Evolutionary conservation across 1,140 invertebrate genomes (phyloP).

Genomic region (Pantala flavescens): DNA sequence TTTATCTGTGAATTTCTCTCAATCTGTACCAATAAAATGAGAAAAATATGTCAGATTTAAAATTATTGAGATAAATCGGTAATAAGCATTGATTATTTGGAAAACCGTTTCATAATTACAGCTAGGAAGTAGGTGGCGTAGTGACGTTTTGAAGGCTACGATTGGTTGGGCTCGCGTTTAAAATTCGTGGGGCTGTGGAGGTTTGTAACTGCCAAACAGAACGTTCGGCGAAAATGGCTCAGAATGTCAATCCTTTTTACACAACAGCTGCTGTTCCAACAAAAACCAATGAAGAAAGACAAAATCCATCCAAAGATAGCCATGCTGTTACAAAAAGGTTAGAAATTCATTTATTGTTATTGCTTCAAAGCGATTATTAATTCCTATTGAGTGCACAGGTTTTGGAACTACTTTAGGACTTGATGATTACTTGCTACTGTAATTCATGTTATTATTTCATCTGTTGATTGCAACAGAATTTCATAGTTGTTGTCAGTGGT

Average conservation of each 20-base stretch:
- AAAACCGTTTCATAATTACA: background rate
- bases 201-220: background rate
- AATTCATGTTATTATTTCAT: too few species aligned
- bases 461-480: too few species aligned
- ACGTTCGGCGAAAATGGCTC: conserved; percentile 48
- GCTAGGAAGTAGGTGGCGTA: background rate
- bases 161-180: background rate
- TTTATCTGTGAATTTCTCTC: too few species aligned
- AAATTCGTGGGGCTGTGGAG: background rate
- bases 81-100: background rate
- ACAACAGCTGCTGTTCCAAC: conserved; percentile 50
- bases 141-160: background rate
- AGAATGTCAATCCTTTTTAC: conserved; percentile 70
- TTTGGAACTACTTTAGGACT: background rate
- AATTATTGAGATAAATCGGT: too few species aligned
- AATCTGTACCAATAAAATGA: too few species aligned
- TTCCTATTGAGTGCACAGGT: background rate
- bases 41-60: too few species aligned
- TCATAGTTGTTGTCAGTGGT: too few species aligned
- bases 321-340: conserved; percentile 79
- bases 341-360: conserved; percentile 22
- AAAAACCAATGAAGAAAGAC: conserved; percentile 62
- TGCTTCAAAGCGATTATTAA: background rate
- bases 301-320: conserved; percentile 62
- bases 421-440: background rate